Percentiles rank a stretch among this genome's conserved stretches.
Evolutionary conservation across 1,140 invertebrate genomes (phyloP).

Genomic region (Oscheius sp.): DNA sequence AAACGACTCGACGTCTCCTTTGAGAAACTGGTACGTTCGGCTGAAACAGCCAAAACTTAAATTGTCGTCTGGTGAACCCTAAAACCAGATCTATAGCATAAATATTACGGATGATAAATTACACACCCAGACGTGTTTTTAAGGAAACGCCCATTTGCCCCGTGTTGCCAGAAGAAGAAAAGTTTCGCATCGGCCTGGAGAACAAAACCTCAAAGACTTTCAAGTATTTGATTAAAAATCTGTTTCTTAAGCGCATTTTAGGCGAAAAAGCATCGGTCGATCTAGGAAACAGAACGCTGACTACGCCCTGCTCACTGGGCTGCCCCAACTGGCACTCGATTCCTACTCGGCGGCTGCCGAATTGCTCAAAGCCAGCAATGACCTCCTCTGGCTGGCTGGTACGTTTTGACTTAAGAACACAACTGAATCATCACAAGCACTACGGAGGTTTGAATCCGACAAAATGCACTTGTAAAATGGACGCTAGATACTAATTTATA

Average conservation of each 20-base stretch:
- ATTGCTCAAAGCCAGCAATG: constrained; percentile 46
- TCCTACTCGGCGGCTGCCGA: constrained; percentile 54
- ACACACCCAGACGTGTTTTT: too few species aligned
- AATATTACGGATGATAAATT: too few species aligned
- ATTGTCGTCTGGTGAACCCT: background rate
- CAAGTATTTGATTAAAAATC: constrained; percentile 11
- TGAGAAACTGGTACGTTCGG: constrained; percentile 45
- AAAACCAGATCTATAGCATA: too few species aligned
- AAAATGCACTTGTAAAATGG: too few species aligned
- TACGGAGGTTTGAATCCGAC: too few species aligned
- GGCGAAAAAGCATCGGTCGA: constrained; percentile 55
- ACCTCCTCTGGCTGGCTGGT: constrained; percentile 59
- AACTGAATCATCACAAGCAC: too few species aligned
- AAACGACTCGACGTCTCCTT: constrained; percentile 50
- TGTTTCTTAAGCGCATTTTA: constrained; percentile 3
- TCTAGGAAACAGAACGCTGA: constrained; percentile 56
- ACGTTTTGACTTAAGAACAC: too few species aligned
- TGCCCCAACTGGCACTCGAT: constrained; percentile 50
- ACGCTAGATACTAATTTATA: constrained; percentile 1
- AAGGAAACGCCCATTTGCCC: constrained; percentile 42
- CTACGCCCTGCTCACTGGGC: constrained; percentile 52
- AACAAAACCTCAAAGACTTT: constrained; percentile 53
- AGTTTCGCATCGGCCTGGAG: constrained; percentile 52
- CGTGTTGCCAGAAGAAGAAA: constrained; percentile 53
- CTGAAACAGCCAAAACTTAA: background rate